A percentile compares a stretch with the other conserved stretches of the same genome.
These are phyloP conservation scores for Troides helena DNA, from an alignment of 2,888 invertebrate species.

Conservation along the genomic window DNA sequence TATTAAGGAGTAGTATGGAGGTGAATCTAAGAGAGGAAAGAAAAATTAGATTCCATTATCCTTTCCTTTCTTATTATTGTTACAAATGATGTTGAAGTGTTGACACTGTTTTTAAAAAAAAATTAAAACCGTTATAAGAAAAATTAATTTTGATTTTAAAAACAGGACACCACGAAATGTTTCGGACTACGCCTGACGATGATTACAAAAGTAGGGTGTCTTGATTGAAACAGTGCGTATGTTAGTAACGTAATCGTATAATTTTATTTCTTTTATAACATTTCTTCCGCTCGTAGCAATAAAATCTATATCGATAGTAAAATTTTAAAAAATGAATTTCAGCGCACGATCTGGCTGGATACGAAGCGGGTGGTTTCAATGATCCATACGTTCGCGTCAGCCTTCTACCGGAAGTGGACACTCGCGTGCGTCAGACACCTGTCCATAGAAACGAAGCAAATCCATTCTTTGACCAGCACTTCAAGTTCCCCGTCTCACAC, in stretches of 20 bases:
- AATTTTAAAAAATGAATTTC: slow-evolving; percentile 31
- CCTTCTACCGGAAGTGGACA: slow-evolving; percentile 91
- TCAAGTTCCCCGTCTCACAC: slow-evolving; percentile 94
- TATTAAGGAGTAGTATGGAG: too few relatives aligned
- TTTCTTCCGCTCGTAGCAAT: not conserved
- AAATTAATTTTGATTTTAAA: too few relatives aligned
- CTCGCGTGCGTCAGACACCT: slow-evolving; percentile 90
- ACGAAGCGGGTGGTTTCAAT: slow-evolving; percentile 92
- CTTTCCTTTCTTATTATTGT: too few relatives aligned
- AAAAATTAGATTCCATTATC: too few relatives aligned
- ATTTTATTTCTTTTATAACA: not conserved
- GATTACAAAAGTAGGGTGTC: too few relatives aligned
- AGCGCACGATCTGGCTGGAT: slow-evolving; percentile 91
- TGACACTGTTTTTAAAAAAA: too few relatives aligned
- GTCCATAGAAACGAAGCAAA: slow-evolving; percentile 91
- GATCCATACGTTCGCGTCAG: slow-evolving; percentile 93
- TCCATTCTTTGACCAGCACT: slow-evolving; percentile 94
- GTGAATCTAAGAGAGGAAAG: too few relatives aligned
- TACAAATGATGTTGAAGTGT: too few relatives aligned
- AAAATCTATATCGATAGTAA: not conserved
- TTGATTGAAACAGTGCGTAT: not conserved
- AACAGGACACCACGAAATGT: too few relatives aligned
- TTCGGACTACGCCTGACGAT: too few relatives aligned
- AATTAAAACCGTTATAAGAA: too few relatives aligned
- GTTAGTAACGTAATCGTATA: not conserved